Base-by-base conservation (phyloP, 2,797 vertebrate species). In the Helicolenus hilgendorfi region DNA sequence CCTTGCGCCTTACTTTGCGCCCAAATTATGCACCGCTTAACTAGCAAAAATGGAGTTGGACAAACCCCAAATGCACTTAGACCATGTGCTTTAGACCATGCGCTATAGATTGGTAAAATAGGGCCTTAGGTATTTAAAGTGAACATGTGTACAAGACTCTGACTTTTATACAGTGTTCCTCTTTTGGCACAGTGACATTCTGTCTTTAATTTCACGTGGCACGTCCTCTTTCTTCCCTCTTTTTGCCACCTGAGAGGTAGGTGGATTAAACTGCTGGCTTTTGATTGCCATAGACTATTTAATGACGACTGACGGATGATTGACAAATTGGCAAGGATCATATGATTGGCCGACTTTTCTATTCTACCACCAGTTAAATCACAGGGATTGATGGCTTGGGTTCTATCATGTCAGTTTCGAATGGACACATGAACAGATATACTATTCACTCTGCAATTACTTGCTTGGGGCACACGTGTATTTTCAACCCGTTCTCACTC, bases 261-360 rank as follows among this genome's bases (percentile, higher is more conserved):
- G 27, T 26, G 33, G 67, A 56, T 35, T 75, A 29, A 49, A 45
- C 20, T 67, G 56, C 15, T 36, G 38, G 7, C 10, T 71, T 73
- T 81, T 78, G n/a, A 70, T 76, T 58, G 35, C 58, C 4, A 7
- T 3, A 14, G 41, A 76, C 24, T 11, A 45, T 3, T 33, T 70
- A 22, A 72, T 79, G 58, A 76, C 2, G 20, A 49, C 1, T 35
- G 45, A 38, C 63, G 36, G 3, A 69, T 84, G 49, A 84, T 90
- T 29, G 49, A 72, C n/a, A 8, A 31, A 7, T 71, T 79, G 63
- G 20, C 7, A 73, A 56, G 58, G 41, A 53, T 58, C 9, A 26
- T 11, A 26, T 31, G 1, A 58, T 27, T 24, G 41, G 33, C 41
- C 29, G 24, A 41, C 26, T 60, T 75, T 62, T 49, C 74, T 55